Percentiles rank a stretch among this genome's conserved stretches.
phyloP scores from a whole-genome alignment of 2,113 vertebrate species.

The Capreolus pygargus region DNA sequence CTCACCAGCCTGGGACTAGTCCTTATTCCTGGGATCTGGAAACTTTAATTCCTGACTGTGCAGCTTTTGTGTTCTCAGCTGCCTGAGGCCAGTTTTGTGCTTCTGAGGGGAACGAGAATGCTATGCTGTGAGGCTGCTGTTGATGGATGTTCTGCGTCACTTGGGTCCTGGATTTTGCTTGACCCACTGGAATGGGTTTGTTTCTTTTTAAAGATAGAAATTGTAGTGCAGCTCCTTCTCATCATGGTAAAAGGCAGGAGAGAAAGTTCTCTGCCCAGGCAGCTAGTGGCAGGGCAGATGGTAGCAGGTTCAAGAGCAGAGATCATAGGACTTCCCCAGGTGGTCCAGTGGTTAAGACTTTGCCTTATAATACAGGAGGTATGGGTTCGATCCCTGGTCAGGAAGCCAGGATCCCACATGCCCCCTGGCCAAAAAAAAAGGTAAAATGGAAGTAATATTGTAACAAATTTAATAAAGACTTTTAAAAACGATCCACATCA shows the following conservation, averaged over 20 bases:
- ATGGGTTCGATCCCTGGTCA: background rate
- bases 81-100: background rate
- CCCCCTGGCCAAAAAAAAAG: background rate
- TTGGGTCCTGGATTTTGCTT: background rate
- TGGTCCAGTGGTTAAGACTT: background rate
- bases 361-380: background rate
- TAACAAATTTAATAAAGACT: background rate
- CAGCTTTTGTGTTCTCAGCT: background rate
- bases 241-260: background rate
- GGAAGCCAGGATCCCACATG: background rate
- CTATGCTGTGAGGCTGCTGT: background rate
- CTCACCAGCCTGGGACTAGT: background rate
- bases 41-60: background rate
- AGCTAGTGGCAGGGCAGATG: too few species aligned
- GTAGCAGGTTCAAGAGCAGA: background rate
- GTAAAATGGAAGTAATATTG: background rate
- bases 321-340: background rate
- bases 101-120: background rate
- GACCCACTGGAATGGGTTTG: background rate
- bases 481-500: rapidly evolving
- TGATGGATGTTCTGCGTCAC: background rate
- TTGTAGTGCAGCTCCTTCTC: background rate
- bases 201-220: background rate
- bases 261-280: background rate
- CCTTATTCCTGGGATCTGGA: background rate